Percentiles rank a stretch among this genome's conserved stretches.
Evolutionary conservation across 2,113 vertebrate species (phyloP).

Genomic region (Dunckerocampus dactyliophorus): DNA sequence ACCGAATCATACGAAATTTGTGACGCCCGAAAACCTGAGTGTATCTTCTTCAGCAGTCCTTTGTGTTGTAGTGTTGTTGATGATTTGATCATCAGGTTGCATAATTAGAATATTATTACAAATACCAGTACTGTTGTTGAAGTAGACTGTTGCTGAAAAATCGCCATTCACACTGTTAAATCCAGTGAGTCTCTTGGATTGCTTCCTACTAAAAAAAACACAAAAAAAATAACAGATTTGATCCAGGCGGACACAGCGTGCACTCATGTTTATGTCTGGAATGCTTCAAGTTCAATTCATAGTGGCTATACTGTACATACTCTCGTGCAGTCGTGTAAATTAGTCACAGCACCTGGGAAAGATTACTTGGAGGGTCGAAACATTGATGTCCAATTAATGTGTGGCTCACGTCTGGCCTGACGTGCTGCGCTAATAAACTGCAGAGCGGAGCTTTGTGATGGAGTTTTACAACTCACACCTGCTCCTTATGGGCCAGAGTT

Average conservation of each 20-base stretch:
- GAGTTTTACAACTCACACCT: constrained; percentile 56
- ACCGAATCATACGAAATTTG: no score
- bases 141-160: no score
- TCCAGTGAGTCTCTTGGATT: constrained; percentile 41
- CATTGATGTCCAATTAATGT: constrained; percentile 33
- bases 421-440: constrained; percentile 48
- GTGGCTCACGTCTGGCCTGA: constrained; percentile 18
- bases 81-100: no score
- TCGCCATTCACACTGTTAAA: constrained; percentile 22
- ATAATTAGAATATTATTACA: no score
- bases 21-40: no score
- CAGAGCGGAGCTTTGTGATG: constrained; percentile 32
- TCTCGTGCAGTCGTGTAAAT: constrained; percentile 10
- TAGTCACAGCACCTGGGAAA: constrained; percentile 50
- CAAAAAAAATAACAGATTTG: background rate
- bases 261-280: background rate
- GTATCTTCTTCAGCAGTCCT: no score
- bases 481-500: constrained; percentile 31
- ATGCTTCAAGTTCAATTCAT: constrained; percentile 8
- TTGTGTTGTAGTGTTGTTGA: no score
- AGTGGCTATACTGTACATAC: background rate
- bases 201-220: constrained; percentile 39
- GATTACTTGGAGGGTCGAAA: constrained; percentile 35
- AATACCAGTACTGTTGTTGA: no score
- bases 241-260: background rate